A percentile compares a stretch with the other conserved stretches of the same genome.
Conservation (phyloP, 2,113 vertebrate species). For the Callipepla squamata region DNA sequence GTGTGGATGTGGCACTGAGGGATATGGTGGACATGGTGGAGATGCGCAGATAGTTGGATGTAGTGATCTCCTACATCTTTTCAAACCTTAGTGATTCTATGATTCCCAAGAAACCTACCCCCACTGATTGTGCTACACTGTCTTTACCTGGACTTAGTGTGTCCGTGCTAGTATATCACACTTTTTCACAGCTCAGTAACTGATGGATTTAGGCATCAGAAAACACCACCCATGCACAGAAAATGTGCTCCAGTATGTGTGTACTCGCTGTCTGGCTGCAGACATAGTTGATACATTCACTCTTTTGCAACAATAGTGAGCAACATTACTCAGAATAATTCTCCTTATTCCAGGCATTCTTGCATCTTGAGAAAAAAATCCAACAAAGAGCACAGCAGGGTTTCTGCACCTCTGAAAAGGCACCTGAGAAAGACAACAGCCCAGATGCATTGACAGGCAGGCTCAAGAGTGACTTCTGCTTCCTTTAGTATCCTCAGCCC, state of each 20-base stretch:
- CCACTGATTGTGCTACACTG: neutral
- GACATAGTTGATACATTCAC: rapidly evolving
- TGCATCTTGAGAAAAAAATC: neutral
- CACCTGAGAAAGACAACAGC: neutral
- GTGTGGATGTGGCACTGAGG: too few species aligned
- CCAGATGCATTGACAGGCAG: neutral
- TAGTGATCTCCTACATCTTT: too few species aligned
- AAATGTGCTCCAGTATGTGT: rapidly evolving
- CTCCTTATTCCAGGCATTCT: neutral
- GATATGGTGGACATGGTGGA: too few species aligned
- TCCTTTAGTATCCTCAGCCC: neutral
- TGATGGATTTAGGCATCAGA: neutral
- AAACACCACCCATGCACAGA: neutral
- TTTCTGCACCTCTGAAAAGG: neutral
- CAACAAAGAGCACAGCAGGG: neutral
- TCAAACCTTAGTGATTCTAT: too few species aligned
- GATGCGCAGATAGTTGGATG: too few species aligned
- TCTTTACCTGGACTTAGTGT: neutral
- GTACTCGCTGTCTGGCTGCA: neutral
- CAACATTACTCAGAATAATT: neutral
- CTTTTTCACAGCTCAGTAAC: neutral
- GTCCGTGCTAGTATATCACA: neutral
- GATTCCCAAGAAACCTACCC: neutral
- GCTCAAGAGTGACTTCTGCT: neutral
- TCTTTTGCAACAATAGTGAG: neutral